Conservation (phyloP, 2,888 invertebrate species). For the Phyto melanocephala region DNA sequence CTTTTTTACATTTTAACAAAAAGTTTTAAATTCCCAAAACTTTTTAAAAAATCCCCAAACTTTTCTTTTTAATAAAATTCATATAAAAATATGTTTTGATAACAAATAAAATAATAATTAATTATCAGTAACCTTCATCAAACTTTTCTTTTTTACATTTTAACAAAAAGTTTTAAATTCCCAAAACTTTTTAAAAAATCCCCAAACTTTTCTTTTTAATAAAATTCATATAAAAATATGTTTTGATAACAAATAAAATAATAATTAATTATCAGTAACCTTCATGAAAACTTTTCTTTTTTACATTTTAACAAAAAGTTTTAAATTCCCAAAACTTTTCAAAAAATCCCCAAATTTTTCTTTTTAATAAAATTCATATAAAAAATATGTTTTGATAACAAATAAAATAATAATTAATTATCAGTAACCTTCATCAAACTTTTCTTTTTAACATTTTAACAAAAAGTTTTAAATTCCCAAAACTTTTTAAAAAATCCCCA, state of each 20-base stretch:
- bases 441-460: not conserved
- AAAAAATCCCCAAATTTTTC: too few relatives aligned
- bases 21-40: not conserved
- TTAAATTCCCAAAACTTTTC: not conserved
- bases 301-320: not conserved
- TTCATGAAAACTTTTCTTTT: too few relatives aligned
- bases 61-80: too few relatives aligned
- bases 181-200: not conserved
- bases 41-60: not conserved
- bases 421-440: too few relatives aligned
- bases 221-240: not conserved
- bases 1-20: not conserved
- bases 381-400: not conserved
- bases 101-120: too few relatives aligned
- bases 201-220: not conserved
- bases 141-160: too few relatives aligned
- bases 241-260: not conserved
- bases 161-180: not conserved
- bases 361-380: not conserved
- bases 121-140: too few relatives aligned
- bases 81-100: too few relatives aligned
- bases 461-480: not conserved
- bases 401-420: not conserved
- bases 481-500: not conserved
- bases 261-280: too few relatives aligned